Conservation (phyloP, 2,113 vertebrate genomes). For the Dasypus novemcinctus region DNA sequence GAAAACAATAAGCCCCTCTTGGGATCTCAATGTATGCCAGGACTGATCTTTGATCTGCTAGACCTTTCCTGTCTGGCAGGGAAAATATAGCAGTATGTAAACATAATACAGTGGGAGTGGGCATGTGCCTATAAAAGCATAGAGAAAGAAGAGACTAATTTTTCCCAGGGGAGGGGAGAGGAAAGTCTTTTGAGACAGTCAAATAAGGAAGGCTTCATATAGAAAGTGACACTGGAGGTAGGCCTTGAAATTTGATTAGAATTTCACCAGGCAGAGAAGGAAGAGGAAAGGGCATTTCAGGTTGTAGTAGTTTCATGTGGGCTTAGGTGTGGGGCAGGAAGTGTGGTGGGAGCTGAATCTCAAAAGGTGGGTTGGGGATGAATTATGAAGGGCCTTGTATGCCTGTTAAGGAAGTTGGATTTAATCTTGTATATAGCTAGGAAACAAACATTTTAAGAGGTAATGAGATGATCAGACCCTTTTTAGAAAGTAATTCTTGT, state of each 20-base stretch:
- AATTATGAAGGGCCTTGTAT: background rate
- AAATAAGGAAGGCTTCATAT: background rate
- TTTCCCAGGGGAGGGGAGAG: background rate
- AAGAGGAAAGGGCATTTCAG: background rate
- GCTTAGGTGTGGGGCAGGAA: background rate
- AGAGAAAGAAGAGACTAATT: background rate
- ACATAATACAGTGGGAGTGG: background rate
- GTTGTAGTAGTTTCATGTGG: background rate
- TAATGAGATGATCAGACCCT: background rate
- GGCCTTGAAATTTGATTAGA: background rate
- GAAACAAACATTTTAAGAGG: background rate
- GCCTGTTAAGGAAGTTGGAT: background rate
- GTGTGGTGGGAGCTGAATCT: background rate
- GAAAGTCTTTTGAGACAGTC: background rate
- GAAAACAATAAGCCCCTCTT: background rate
- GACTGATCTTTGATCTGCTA: background rate
- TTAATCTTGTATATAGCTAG: background rate
- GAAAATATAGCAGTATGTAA: background rate
- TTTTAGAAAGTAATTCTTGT: constrained; percentile 21
- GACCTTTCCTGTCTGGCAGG: background rate
- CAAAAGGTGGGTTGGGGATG: background rate
- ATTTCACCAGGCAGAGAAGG: background rate
- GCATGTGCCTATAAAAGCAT: background rate
- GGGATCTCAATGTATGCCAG: background rate
- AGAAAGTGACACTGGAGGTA: background rate